These are phyloP conservation scores for Heliconius ethilla DNA, from an alignment of 2,888 invertebrate genomes.

Conservation along the genomic window DNA sequence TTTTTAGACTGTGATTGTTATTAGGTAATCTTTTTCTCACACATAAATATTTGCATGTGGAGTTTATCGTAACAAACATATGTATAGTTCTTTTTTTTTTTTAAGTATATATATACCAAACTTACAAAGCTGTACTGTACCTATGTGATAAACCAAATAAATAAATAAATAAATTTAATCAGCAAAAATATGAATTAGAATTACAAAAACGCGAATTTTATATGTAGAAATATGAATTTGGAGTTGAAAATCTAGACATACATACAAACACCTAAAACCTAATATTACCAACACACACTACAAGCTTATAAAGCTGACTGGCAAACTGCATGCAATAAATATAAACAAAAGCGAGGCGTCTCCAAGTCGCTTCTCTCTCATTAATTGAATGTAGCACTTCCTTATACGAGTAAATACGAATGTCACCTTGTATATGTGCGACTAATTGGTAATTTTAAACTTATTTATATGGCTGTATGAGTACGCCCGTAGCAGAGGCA, in stretches of 20 bases:
- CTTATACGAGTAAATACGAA: constrained; percentile 29
- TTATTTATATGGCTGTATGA: not conserved
- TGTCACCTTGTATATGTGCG: constrained; percentile 15
- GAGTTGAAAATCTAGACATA: not conserved
- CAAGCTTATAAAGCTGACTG: constrained; percentile 5
- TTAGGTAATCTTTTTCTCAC: no score
- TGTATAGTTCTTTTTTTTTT: no score
- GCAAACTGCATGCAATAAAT: constrained; percentile 71
- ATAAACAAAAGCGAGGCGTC: constrained; percentile 70
- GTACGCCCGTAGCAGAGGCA: no score
- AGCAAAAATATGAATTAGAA: no score
- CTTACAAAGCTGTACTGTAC: no score
- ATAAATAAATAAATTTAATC: no score
- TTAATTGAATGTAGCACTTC: constrained; percentile 67
- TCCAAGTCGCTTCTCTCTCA: constrained; percentile 59
- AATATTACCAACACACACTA: not conserved
- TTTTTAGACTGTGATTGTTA: no score
- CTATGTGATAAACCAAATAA: no score
- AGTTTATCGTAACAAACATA: no score
- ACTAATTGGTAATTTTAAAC: constrained; percentile 2
- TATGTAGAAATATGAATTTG: not conserved
- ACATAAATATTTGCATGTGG: no score
- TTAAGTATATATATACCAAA: no score
- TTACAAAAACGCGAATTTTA: no score
- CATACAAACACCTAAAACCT: not conserved